Evolutionary conservation across 1,140 invertebrate genomes (phyloP).

Genomic region (Zaprionus ornatus): DNA sequence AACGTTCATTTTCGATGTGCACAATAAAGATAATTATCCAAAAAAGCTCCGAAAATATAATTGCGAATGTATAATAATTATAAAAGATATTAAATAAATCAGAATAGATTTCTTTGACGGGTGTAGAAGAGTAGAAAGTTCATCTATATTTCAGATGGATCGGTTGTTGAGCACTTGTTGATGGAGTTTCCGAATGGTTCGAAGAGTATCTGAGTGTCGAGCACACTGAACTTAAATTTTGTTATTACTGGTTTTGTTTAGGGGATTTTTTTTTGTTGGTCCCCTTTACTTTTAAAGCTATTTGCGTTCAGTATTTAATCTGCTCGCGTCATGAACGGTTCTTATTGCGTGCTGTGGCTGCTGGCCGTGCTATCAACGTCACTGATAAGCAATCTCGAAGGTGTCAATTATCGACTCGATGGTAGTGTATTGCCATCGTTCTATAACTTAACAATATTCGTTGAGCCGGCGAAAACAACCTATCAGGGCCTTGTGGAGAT

Average conservation of each 20-base stretch:
- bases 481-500: constrained; percentile 84
- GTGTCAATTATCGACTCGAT: constrained; percentile 55
- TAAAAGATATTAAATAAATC: too few relatives aligned
- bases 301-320: constrained; percentile 35
- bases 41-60: too few relatives aligned
- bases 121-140: not conserved
- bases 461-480: constrained; percentile 83
- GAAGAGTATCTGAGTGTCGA: not conserved
- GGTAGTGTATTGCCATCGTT: constrained; percentile 84
- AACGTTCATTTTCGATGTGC: too few relatives aligned
- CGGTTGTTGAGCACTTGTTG: not conserved
- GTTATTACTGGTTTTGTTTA: not conserved
- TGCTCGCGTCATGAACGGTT: constrained; percentile 47
- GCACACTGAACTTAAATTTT: not conserved
- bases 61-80: too few relatives aligned
- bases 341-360: constrained; percentile 14
- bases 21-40: too few relatives aligned
- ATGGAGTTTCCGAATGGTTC: not conserved
- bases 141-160: too few relatives aligned
- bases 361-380: constrained; percentile 20
- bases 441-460: constrained; percentile 87
- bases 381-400: constrained; percentile 15
- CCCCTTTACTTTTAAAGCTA: not conserved
- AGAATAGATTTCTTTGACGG: too few relatives aligned
- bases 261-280: not conserved